Percentiles rank a stretch among this genome's conserved stretches.
These are phyloP conservation scores for Epinotia demarniana DNA, from an alignment of 2,888 invertebrate species.

Conservation along the genomic window DNA sequence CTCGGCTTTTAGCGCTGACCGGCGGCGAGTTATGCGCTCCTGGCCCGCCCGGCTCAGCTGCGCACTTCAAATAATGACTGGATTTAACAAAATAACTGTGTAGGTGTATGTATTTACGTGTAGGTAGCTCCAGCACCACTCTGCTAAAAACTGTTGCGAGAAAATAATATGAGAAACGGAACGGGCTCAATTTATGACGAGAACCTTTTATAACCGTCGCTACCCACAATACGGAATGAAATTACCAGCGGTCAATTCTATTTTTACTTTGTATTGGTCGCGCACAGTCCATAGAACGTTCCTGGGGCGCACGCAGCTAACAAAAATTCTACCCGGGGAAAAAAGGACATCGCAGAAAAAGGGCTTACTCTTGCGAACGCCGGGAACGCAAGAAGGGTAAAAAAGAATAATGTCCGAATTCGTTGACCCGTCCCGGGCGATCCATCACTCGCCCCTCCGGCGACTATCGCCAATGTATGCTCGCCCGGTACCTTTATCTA, in stretches of 20 bases:
- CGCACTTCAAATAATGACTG: conserved; percentile 51
- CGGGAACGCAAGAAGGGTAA: conserved; percentile 83
- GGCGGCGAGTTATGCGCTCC: conserved; percentile 63
- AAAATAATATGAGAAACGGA: conserved; percentile 50
- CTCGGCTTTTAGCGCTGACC: conserved; percentile 70
- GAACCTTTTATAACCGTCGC: conserved; percentile 58
- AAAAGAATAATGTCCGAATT: conserved; percentile 86
- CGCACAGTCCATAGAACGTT: conserved; percentile 80
- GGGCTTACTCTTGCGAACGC: conserved; percentile 82
- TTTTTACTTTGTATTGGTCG: conserved; percentile 84
- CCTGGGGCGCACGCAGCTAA: conserved; percentile 64
- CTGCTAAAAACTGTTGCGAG: conserved; percentile 33
- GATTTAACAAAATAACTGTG: conserved; percentile 45
- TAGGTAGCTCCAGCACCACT: conserved; percentile 15
- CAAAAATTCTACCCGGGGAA: conserved; percentile 75
- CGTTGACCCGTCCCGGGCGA: conserved; percentile 85
- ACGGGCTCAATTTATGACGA: conserved; percentile 51
- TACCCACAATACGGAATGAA: conserved; percentile 72
- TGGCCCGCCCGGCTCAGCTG: conserved; percentile 57
- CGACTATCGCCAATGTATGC: conserved; percentile 77
- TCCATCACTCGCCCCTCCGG: conserved; percentile 82
- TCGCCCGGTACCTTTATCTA: conserved; percentile 68
- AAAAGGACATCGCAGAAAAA: conserved; percentile 83
- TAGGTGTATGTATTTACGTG: background rate
- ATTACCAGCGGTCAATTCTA: conserved; percentile 79